These are phyloP conservation scores for Cheumatopsyche charites DNA, from an alignment of 1,140 invertebrate species.

Conservation along the genomic window DNA sequence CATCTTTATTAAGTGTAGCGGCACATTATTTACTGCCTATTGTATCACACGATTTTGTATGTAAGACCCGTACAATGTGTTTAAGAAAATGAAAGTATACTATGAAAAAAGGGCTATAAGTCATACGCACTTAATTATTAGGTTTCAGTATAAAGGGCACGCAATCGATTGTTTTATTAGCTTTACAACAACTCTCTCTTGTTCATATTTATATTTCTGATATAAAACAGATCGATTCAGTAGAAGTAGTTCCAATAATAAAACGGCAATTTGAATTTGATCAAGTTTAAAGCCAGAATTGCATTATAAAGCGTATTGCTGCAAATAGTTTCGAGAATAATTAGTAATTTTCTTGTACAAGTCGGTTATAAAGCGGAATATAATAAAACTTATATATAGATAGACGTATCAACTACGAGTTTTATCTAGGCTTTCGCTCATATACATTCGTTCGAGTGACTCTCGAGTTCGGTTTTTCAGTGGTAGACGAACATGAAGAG, in stretches of 20 bases:
- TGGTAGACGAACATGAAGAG: not conserved
- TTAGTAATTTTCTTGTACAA: constrained; percentile 10
- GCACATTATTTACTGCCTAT: constrained; percentile 30
- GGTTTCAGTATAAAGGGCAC: no score
- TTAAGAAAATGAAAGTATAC: constrained; percentile 17
- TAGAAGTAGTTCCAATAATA: no score
- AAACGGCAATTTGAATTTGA: not conserved
- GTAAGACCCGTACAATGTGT: not conserved
- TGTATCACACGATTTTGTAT: constrained; percentile 21
- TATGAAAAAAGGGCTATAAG: no score
- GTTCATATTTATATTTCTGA: no score
- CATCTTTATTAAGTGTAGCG: constrained; percentile 29
- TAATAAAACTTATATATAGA: not conserved
- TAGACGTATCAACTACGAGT: not conserved
- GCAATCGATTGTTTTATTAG: no score
- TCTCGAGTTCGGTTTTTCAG: constrained; percentile 23
- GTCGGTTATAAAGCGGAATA: constrained; percentile 7
- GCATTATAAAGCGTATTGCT: not conserved
- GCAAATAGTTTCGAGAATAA: constrained; percentile 4
- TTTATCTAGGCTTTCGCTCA: not conserved
- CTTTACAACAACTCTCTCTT: no score
- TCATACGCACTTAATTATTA: no score
- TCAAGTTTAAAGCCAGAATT: not conserved
- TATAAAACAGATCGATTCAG: no score
- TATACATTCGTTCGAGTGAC: not conserved